Base-by-base conservation (phyloP, 2,888 invertebrate genomes). In the Diaperis boleti region DNA sequence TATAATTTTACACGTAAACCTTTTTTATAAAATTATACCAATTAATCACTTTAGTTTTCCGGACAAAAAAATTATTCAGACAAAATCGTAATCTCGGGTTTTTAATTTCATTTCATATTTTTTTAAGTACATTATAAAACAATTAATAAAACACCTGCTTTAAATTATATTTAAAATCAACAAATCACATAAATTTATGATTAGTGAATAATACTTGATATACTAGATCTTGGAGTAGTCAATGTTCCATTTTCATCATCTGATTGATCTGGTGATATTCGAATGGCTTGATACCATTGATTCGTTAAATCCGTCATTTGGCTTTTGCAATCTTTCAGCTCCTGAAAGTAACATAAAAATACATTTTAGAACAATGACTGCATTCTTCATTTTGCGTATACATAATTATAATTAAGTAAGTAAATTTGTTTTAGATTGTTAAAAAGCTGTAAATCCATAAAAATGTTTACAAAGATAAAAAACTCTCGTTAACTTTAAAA, bases 241-340 rank as follows among this genome's bases (percentile, higher is more conserved):
- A 26, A 26, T 10, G 73, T 72, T 37, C 75, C 74, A 31, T 76
- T 88, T 64, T 93, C 92, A 59, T 92, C 93, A 39, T 94, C 94
- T 20, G 93, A 92, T 73, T 94, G 91, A 66, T 92, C 87, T 6
- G 95, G 95, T 44, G 93, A 91, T 74, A 95, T 92, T 64, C 95
- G 86, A 70, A 97, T 96, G 0, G 96, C 96, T 79, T 97, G 94
- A 82, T 96, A 97, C 97, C 97, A 98, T 79, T 97, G 94, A 79
- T 96, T 95, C 0, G 97, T 96, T 69, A 98, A 84, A 81, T 95
- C 95, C 1, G 94, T 94, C 95, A 98, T 96, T 83, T 97, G 96
- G 70, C 92, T 94, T 81, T 95, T 95, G 78, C 97, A 97, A 81
- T 98, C 97, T 78, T 94, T 93, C 67, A 97, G 83, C 83, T 98